A percentile compares a stretch with the other conserved stretches of the same genome.
These are phyloP conservation scores for Helobdella robusta DNA, from an alignment of 2,888 invertebrate genomes.

Conservation along the genomic window DNA sequence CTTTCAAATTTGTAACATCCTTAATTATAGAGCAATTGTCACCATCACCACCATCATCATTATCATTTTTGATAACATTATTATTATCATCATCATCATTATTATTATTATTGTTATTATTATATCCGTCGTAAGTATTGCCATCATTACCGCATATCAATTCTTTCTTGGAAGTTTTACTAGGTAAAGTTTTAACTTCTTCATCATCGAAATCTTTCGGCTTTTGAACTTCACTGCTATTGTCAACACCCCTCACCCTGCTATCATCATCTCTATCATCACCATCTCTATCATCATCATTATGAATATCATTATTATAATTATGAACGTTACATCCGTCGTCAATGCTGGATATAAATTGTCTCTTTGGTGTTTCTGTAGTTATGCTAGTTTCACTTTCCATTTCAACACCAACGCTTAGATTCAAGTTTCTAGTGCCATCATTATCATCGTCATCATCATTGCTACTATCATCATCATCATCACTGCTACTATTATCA, in stretches of 20 bases:
- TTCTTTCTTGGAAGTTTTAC: too few species aligned
- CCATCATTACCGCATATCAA: too few species aligned
- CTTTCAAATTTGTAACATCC: neutral
- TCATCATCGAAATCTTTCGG: too few species aligned
- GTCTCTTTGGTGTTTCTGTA: neutral
- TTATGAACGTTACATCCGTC: neutral
- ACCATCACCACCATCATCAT: neutral
- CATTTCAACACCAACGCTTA: too few species aligned
- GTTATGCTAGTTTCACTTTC: neutral
- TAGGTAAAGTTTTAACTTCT: too few species aligned
- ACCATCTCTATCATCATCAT: neutral
- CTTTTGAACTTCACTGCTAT: too few species aligned
- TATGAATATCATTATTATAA: neutral
- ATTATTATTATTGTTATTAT: neutral
- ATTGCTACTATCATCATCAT: neutral
- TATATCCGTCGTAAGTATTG: too few species aligned
- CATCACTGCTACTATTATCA: neutral
- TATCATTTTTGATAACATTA: neutral
- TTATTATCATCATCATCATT: neutral
- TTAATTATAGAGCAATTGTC: neutral
- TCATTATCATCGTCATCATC: neutral
- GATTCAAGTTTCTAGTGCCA: neutral
- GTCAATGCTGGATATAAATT: neutral
- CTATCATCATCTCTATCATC: too few species aligned
- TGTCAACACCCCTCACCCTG: too few species aligned